These are phyloP conservation scores for Magallana angulata DNA, from an alignment of 1,140 invertebrate genomes.

Conservation along the genomic window DNA sequence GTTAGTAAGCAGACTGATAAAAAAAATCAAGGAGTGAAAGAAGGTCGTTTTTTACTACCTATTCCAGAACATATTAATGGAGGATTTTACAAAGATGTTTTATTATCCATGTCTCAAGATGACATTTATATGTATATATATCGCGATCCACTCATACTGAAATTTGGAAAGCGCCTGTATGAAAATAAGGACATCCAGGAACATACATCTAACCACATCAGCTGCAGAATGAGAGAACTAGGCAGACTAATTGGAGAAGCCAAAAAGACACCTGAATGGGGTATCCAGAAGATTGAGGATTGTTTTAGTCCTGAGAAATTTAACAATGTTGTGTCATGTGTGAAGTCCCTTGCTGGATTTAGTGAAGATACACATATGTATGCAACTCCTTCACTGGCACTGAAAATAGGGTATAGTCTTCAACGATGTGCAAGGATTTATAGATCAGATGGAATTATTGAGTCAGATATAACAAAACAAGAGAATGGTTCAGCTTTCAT, in stretches of 20 bases:
- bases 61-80: too few species aligned
- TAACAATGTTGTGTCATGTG: neutral
- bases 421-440: constrained; percentile 24
- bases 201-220: neutral
- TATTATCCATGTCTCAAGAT: neutral
- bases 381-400: constrained; percentile 22
- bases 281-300: too few species aligned
- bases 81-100: neutral
- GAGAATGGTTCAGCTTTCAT: constrained; percentile 8
- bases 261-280: neutral
- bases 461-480: constrained; percentile 7
- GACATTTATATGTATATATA: neutral
- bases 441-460: constrained; percentile 32
- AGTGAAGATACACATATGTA: constrained; percentile 33
- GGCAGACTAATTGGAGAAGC: neutral
- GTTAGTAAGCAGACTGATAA: neutral
- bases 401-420: constrained; percentile 15
- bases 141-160: neutral
- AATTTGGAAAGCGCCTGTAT: constrained; percentile 11
- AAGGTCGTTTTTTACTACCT: neutral
- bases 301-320: too few species aligned
- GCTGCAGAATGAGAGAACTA: neutral
- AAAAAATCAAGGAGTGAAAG: neutral
- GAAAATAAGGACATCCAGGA: neutral
- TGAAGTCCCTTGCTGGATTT: constrained; percentile 37